phyloP scores from a whole-genome alignment of 2,113 vertebrate species.

The Xyliphius kryptos region DNA sequence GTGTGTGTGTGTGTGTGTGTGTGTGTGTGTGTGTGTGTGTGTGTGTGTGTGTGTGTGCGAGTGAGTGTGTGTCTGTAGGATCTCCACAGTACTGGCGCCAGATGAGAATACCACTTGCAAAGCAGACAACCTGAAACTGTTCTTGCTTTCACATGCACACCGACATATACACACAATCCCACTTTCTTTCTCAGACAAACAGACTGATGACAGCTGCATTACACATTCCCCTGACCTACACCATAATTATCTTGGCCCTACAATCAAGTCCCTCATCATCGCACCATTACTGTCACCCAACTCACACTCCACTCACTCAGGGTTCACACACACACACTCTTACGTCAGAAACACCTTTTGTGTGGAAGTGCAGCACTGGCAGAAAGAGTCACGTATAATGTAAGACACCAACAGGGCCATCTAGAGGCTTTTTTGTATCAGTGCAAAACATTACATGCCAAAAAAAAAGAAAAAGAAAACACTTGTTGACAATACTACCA shows the following conservation, averaged over 20 bases:
- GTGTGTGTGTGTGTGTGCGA: no score
- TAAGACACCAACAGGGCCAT: no score
- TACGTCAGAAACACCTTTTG: conserved; percentile 6
- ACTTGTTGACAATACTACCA: no score
- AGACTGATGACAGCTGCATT: conserved; percentile 28
- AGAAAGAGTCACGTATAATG: conserved; percentile 39
- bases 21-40: no score
- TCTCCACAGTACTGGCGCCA: conserved; percentile 68
- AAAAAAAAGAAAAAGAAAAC: no score
- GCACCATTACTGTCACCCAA: conserved; percentile 31
- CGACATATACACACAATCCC: neutral
- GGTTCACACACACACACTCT: neutral
- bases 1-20: no score
- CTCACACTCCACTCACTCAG: conserved; percentile 12
- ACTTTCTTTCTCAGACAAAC: conserved; percentile 1
- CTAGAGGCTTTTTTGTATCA: no score
- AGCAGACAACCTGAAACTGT: conserved; percentile 59
- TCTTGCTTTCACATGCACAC: conserved; percentile 39
- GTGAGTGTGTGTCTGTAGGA: no score
- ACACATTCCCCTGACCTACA: conserved; percentile 22
- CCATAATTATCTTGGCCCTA: conserved; percentile 27
- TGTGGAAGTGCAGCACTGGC: conserved; percentile 35
- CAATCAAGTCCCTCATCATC: conserved; percentile 34
- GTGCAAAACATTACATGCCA: no score
- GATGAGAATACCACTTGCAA: conserved; percentile 64